Conservation (phyloP, 2,888 invertebrate species). For the Phragmatobia fuliginosa region DNA sequence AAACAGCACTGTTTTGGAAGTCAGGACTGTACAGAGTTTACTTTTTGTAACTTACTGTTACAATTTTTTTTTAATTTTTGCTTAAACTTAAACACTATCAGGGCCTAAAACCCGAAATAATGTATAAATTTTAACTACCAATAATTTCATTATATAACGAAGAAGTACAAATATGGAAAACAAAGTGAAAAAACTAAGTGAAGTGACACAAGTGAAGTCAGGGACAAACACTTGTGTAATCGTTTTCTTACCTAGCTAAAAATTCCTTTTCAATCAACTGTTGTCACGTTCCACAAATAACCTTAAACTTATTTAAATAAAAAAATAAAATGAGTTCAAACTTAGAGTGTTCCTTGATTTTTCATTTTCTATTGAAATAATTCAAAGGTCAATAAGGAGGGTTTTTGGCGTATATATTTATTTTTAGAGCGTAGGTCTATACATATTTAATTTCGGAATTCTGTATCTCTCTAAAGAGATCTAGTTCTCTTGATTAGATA, state of each 20-base stretch:
- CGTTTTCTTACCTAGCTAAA: neutral
- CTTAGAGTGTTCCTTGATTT: neutral
- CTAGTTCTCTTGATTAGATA: neutral
- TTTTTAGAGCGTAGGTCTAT: no score
- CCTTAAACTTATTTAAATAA: neutral
- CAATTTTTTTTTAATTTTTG: no score
- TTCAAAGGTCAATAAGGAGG: neutral
- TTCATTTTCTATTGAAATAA: neutral
- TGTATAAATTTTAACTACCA: neutral
- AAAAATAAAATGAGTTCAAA: neutral
- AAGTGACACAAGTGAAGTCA: neutral
- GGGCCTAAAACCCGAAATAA: no score
- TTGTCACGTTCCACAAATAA: slow-evolving; percentile 1
- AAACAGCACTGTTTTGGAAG: no score
- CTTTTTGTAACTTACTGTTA: no score
- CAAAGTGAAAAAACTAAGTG: neutral
- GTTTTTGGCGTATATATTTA: neutral
- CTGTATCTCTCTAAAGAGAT: neutral
- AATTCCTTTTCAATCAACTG: neutral
- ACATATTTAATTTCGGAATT: no score
- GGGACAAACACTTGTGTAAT: neutral
- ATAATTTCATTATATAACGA: neutral
- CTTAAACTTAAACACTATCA: no score
- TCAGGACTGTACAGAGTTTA: no score
- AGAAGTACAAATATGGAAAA: no score